phyloP scores from a whole-genome alignment of 2,113 vertebrate genomes.

The Strix uralensis region DNA sequence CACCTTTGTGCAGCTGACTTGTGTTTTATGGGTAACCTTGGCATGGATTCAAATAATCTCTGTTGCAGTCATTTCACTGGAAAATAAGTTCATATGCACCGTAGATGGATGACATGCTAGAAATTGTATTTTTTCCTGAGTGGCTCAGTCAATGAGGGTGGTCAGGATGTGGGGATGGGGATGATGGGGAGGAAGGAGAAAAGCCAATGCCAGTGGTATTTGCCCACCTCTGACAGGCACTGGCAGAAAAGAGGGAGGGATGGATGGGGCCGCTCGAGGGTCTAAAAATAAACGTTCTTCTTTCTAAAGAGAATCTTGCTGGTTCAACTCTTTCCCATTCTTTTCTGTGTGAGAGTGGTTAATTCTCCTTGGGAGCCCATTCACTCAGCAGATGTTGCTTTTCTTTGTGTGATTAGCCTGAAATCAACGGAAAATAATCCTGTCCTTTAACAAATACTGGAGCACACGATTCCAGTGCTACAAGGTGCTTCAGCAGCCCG shows the following conservation, averaged over 20 bases:
- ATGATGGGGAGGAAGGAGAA: not conserved
- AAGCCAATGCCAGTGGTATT: not conserved
- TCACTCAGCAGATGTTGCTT: constrained; percentile 60
- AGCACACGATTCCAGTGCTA: not conserved
- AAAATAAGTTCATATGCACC: not conserved
- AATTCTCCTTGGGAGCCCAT: constrained; percentile 50
- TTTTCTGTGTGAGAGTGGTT: not conserved
- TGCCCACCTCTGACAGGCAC: not conserved
- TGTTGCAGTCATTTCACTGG: not conserved
- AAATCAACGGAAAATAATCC: constrained; percentile 30
- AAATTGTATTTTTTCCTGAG: not conserved
- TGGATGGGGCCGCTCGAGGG: not conserved
- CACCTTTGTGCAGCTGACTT: not conserved
- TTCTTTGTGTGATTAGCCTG: constrained; percentile 46
- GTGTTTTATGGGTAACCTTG: not conserved
- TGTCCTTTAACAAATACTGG: not conserved
- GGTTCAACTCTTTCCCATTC: constrained; percentile 46
- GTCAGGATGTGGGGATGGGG: not conserved
- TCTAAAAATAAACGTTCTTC: constrained; percentile 47
- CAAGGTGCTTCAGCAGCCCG: not conserved
- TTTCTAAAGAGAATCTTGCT: constrained; percentile 52
- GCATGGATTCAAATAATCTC: not conserved
- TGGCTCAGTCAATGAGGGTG: not conserved
- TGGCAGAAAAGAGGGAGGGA: not conserved
- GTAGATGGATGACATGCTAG: fast-evolving